phyloP scores from a whole-genome alignment of 2,113 vertebrate species.

The Leptosomus discolor region DNA sequence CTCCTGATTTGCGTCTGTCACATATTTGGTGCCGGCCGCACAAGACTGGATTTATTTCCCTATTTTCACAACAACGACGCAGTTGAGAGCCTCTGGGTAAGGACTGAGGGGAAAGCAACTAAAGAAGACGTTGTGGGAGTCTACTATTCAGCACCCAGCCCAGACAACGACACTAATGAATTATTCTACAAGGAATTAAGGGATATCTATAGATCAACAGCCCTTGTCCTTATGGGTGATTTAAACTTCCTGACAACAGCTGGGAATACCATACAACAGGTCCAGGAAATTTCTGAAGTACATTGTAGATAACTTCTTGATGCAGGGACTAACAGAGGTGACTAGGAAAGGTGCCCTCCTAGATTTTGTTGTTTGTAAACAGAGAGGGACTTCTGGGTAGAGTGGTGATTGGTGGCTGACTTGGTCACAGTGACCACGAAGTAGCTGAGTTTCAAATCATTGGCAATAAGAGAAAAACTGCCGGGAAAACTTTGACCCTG shows the following conservation, averaged over 20 bases:
- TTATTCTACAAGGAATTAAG: neutral
- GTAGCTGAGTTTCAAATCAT: neutral
- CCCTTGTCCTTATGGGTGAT: neutral
- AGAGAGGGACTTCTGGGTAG: fast-evolving
- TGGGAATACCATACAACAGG: neutral
- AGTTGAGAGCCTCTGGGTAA: neutral
- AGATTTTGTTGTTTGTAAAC: neutral
- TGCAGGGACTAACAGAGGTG: neutral
- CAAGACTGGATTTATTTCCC: too few species aligned
- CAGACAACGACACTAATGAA: fast-evolving
- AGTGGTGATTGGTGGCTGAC: neutral
- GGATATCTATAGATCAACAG: neutral
- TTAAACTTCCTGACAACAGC: neutral
- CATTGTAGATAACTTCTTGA: neutral
- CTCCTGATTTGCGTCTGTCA: too few species aligned
- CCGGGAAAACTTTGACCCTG: neutral
- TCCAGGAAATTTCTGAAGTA: neutral
- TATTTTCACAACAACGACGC: too few species aligned
- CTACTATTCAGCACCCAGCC: neutral
- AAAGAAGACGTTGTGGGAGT: neutral
- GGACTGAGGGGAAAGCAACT: neutral
- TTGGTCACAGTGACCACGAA: neutral
- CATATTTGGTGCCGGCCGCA: too few species aligned
- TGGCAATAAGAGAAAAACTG: neutral
- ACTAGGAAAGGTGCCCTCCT: neutral